phyloP scores from a whole-genome alignment of 2,888 invertebrate genomes.

The Apocheima hispidaria region DNA sequence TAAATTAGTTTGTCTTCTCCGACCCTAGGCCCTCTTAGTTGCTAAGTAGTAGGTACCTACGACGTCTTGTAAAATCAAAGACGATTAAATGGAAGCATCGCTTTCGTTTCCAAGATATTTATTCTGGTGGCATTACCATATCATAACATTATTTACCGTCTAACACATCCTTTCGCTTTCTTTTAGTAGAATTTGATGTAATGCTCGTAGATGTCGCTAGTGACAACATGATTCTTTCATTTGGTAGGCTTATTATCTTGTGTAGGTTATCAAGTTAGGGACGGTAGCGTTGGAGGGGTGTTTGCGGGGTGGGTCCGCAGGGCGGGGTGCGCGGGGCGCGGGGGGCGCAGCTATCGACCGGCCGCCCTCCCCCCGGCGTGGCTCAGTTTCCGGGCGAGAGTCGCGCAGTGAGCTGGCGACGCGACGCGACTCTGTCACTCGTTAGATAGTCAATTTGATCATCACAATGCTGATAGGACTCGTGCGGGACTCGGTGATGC shows the following conservation, averaged over 20 bases:
- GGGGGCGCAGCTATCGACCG: slow-evolving; percentile 87
- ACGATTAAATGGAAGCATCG: neutral
- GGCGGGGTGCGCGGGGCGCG: slow-evolving; percentile 71
- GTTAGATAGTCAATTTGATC: slow-evolving; percentile 81
- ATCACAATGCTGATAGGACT: slow-evolving; percentile 94
- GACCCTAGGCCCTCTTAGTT: slow-evolving; percentile 58
- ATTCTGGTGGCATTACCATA: neutral
- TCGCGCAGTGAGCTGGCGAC: slow-evolving; percentile 87
- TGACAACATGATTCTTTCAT: slow-evolving; percentile 84
- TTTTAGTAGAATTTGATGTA: slow-evolving; percentile 54
- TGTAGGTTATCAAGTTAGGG: slow-evolving; percentile 84
- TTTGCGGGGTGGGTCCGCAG: slow-evolving; percentile 76
- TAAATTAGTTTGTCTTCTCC: slow-evolving; percentile 75
- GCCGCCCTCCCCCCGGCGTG: slow-evolving; percentile 84
- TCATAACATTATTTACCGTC: slow-evolving; percentile 1
- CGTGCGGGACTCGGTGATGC: slow-evolving; percentile 96
- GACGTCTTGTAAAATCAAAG: slow-evolving; percentile 16
- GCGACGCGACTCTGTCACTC: slow-evolving; percentile 80
- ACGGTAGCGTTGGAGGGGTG: slow-evolving; percentile 73
- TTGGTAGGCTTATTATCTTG: slow-evolving; percentile 84
- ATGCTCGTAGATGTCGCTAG: slow-evolving; percentile 70
- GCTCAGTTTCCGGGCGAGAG: slow-evolving; percentile 87
- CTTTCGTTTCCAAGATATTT: neutral
- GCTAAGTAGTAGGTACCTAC: slow-evolving; percentile 51
- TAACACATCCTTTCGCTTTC: slow-evolving; percentile 39